Percentiles rank a stretch among this genome's conserved stretches.
These are phyloP conservation scores for Agapornis canus DNA, from an alignment of 2,797 vertebrate species.

Conservation along the genomic window DNA sequence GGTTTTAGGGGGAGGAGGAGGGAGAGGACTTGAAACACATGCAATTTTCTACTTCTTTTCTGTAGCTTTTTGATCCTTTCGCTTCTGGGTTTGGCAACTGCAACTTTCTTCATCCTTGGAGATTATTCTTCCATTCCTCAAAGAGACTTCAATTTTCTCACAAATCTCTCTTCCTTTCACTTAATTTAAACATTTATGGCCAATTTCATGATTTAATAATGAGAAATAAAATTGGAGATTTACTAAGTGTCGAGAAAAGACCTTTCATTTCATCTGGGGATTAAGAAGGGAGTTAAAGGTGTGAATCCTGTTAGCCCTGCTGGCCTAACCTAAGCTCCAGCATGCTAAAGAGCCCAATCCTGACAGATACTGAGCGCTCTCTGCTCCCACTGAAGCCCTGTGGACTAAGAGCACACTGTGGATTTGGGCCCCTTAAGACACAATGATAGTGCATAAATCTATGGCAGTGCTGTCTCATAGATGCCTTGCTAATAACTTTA, in stretches of 20 bases:
- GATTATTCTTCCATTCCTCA: conserved; percentile 69
- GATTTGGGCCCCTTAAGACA: neutral
- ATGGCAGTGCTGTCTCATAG: neutral
- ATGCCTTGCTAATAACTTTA: conserved; percentile 46
- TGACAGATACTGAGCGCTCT: neutral
- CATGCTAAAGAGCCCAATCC: neutral
- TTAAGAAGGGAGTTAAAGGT: conserved; percentile 49
- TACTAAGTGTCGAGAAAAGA: conserved; percentile 67
- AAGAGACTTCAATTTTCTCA: conserved; percentile 68
- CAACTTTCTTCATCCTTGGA: conserved; percentile 56
- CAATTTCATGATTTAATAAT: conserved; percentile 77
- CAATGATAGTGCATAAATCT: neutral
- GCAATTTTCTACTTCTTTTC: conserved; percentile 15
- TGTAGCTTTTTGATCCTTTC: conserved; percentile 38
- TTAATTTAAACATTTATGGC: conserved; percentile 77
- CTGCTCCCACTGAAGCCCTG: neutral
- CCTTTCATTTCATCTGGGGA: conserved; percentile 63
- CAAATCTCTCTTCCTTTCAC: conserved; percentile 73
- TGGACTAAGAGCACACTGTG: neutral
- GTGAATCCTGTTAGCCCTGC: neutral
- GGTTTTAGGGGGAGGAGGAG: neutral
- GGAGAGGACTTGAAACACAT: neutral
- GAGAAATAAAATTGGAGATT: conserved; percentile 75
- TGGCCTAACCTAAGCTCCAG: neutral
- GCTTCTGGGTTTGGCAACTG: conserved; percentile 38